Conservation (phyloP, 2,113 vertebrate species). For the Eublepharis macularius region DNA sequence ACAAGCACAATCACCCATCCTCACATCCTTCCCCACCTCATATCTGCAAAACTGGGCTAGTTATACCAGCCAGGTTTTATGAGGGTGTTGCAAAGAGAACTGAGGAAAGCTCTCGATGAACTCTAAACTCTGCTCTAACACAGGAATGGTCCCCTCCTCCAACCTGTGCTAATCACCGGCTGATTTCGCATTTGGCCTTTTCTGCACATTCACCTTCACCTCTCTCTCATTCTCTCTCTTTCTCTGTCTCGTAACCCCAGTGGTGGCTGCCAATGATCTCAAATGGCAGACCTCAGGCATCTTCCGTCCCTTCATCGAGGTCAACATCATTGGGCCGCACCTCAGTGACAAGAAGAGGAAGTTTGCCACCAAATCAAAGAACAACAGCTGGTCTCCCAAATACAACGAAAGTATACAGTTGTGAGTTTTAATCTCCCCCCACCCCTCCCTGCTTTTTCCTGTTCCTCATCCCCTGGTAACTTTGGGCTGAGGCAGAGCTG, state of each 20-base stretch:
- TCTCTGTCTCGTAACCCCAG: conserved; percentile 70
- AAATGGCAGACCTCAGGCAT: conserved; percentile 98
- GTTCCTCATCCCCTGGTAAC: too few relatives aligned
- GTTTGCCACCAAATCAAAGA: conserved; percentile 97
- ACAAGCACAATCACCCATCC: too few relatives aligned
- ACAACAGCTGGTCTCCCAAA: conserved; percentile 99
- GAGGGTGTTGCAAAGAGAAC: neutral
- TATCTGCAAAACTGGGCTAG: too few relatives aligned
- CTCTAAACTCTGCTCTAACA: neutral
- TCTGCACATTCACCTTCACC: neutral
- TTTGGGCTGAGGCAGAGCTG: neutral
- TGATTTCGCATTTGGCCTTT: too few relatives aligned
- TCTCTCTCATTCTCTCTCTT: too few relatives aligned
- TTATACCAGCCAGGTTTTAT: too few relatives aligned
- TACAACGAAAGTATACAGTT: conserved; percentile 98
- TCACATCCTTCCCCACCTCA: too few relatives aligned
- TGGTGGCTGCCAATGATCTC: conserved; percentile 97
- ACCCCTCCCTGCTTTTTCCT: neutral
- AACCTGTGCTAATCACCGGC: neutral
- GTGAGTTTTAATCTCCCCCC: conserved; percentile 77
- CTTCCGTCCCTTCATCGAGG: conserved; percentile 96
- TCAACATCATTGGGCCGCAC: conserved; percentile 95
- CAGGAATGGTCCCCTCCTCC: neutral
- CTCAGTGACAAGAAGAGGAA: conserved; percentile 98
- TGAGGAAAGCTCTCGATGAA: too few relatives aligned